A percentile compares a stretch with the other conserved stretches of the same genome.
Conservation (phyloP, 35 echinoderm and acorn worm species). For the Anneissia japonica region DNA sequence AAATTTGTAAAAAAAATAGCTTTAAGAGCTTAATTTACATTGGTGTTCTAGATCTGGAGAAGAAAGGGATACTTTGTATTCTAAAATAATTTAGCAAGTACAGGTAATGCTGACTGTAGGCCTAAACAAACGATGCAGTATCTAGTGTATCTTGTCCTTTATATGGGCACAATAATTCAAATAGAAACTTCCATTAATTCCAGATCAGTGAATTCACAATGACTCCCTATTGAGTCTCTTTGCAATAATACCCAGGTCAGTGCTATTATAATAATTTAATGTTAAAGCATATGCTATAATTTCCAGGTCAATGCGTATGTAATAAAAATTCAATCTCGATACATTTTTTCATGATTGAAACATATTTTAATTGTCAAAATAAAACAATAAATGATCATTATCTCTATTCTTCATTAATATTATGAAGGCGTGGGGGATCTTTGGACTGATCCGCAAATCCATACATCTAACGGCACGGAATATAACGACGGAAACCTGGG, state of each 20-base stretch:
- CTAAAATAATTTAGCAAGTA: too few relatives aligned
- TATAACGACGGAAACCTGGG: slow-evolving; percentile 98
- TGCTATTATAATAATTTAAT: not conserved
- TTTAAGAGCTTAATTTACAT: too few relatives aligned
- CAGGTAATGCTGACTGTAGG: too few relatives aligned
- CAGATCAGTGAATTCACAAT: not conserved
- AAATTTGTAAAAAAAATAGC: too few relatives aligned
- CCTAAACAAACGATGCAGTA: too few relatives aligned
- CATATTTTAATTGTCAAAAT: not conserved
- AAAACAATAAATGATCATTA: not conserved
- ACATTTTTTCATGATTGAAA: not conserved
- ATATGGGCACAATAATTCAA: too few relatives aligned
- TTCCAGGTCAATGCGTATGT: not conserved
- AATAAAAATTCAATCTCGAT: not conserved
- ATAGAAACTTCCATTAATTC: too few relatives aligned
- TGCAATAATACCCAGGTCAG: too few relatives aligned
- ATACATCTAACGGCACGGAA: slow-evolving; percentile 77
- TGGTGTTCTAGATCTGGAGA: too few relatives aligned
- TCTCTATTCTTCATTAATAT: not conserved
- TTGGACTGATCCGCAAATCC: slow-evolving; percentile 96
- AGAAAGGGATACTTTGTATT: too few relatives aligned
- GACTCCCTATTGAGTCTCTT: not conserved
- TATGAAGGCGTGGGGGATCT: slow-evolving; percentile 78
- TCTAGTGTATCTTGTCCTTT: too few relatives aligned
- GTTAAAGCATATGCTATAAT: not conserved